These are phyloP conservation scores for Antechinus flavipes DNA, from an alignment of 2,113 vertebrate genomes.

Conservation along the genomic window DNA sequence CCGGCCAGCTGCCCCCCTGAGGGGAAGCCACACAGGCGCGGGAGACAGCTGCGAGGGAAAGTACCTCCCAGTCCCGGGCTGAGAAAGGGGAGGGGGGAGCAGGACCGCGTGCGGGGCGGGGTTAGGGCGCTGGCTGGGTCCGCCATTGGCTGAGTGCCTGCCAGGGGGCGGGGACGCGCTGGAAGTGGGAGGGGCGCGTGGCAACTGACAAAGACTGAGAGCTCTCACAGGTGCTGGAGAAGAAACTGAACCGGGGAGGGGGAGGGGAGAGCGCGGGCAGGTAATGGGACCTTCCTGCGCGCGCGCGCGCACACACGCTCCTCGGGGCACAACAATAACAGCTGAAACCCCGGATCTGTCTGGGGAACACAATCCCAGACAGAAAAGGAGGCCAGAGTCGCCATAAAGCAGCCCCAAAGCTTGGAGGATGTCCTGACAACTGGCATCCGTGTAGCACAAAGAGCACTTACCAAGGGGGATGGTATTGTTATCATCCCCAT, in stretches of 20 bases:
- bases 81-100: not conserved
- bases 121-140: not conserved
- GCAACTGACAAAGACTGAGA: not conserved
- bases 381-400: not conserved
- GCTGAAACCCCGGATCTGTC: not conserved
- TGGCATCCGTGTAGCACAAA: not conserved
- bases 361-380: not conserved
- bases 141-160: not conserved
- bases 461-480: too few species aligned
- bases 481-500: not conserved
- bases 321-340: not conserved
- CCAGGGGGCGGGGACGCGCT: not conserved
- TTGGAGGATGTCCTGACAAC: not conserved
- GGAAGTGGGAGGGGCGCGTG: not conserved
- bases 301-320: not conserved
- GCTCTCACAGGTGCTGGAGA: not conserved
- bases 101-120: not conserved
- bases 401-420: not conserved
- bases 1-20: slow-evolving; percentile 60
- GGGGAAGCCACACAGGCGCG: slow-evolving; percentile 66
- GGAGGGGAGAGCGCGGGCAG: not conserved
- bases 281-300: not conserved
- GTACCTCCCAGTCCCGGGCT: slow-evolving; percentile 18
- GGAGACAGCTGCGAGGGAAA: slow-evolving; percentile 39
- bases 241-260: not conserved